Evolutionary conservation across 2,888 invertebrate species (phyloP), one percentile per base, ranked within the genome.

Genomic region (Eristalinus sepulchralis): DNA sequence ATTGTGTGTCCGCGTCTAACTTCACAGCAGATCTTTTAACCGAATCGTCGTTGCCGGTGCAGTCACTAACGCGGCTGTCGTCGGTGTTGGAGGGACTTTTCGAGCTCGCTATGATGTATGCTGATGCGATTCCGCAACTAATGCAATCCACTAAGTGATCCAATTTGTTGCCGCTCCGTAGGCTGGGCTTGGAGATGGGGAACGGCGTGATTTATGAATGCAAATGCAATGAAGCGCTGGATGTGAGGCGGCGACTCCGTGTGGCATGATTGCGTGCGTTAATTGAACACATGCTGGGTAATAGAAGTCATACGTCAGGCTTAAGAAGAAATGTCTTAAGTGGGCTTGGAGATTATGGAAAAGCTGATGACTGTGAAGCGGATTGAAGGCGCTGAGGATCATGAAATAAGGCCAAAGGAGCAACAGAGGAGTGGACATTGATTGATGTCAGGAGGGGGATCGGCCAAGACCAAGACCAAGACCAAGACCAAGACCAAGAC

Each of bases 141-240:
- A 85, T 85, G 85, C 81, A 70, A 82, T 85, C 68, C 72, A 72
- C 77, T 82, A 85, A 85, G 85, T 85, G 85, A 82, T 85, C 82
- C 63, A 85, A 85, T 85, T 85, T 82, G 82, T 77, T 85, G 81
- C 76, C 71, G 47, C 66, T 20, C 13, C 27, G 31, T 10, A 34
- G 75, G 39, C 59, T 53, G 34, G 36, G 53, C 17, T 13, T 34
- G 55, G 22, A 55, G 22, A 6, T 64, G 17, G 34, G 17, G 60
- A 9, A 5, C 22, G 9, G 2, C 24, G 57, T 78, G 63, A 78
- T 77, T 77, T 70, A 63, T 70, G 62, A 47, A n/a, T 1, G 22
- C 20, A 13, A 10, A 34, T 67, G 67, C 36, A 33, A 47, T 47
- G 33, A 9, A 24, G 47, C 22, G 53, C 17, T 24, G 22, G 39